Base-by-base conservation (phyloP, 1,140 invertebrate genomes). In the Pristionchus pacificus region DNA sequence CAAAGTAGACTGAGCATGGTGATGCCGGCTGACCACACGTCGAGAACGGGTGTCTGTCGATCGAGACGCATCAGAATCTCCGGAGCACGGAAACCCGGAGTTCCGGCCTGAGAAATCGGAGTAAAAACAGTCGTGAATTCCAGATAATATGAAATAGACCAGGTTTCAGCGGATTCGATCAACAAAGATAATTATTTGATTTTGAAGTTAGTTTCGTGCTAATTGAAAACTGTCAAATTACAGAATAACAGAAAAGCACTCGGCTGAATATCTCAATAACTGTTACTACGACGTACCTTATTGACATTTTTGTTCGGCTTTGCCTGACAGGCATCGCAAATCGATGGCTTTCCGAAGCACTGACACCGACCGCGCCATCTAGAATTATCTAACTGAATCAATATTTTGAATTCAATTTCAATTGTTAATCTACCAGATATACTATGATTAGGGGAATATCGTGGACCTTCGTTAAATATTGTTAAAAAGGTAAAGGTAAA, bases 21-120 rank as follows among this genome's bases (percentile, higher is more conserved):
- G 2, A 94, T 90, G 49, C 93, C 93, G 57, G 89, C 89, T 38
- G 92, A 91, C 93, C 93, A 95, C 67, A 93, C 88, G 86, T 95
- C 93, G 72, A 95, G 90, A 75, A 90, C 91, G 87, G 90, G 89
- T 3, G 90, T 90, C 86, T 93, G 92, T 65, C 89, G 84, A 14
- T 87, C 85, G 84, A 88, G 88, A 80, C 91, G 91, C 30, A 93
- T 85, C 33, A 93, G 84, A 62, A 94, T 91, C 87, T 95, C 93
- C 0, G 92, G 92, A 65, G 93, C 90, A 57, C 92, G 87, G 82
- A 91, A 94, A 1, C 91, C 92, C 28, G 92, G 91, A n/a, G 92
- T 95, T 30, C 93, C 92, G 55, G 92, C 71, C 70, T 72, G 60
- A 64, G 68, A 70, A 25, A 19, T 13, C 19, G 19, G 19, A 57